Base-by-base conservation (phyloP, 2,113 vertebrate genomes). In the Haliaeetus leucogaster region DNA sequence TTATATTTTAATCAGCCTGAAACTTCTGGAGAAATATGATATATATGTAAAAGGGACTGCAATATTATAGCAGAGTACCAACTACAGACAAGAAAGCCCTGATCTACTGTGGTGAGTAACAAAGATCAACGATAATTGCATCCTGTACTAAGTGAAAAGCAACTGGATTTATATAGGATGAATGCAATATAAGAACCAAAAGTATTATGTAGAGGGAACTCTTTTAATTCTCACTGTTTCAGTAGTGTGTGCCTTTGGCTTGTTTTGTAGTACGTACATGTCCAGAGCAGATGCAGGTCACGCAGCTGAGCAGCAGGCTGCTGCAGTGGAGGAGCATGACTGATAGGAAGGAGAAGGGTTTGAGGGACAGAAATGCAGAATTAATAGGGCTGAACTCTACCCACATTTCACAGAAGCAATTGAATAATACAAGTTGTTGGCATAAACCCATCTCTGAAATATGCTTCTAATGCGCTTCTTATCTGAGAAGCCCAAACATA, bases 221-320 rank as follows among this genome's bases (percentile, higher is more conserved):
- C 53, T 59, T 13, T 36, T 36, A 20, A 65, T 87, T 34, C 65
- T 76, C 14, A 2, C 20, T 19, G 10, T 81, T 67, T 25, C 65
- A 38, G 56, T 10, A 32, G 29, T 0, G 16, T 45, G 70, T 58
- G 45, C 59, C 56, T 71, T 36, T 53, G 78, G 47, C 74, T 88
- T 53, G 42, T 59, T 62, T 10, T 9, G 16, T 17, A 11, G 72
- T 5, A n/a, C 4, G 1, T 20, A 3, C 0, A 1, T 23, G n/a
- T 23, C 36, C n/a, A 32, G 73, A 70, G 16, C 45, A 83, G 47
- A 16, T 19, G 6, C 38, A 34, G 47, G 40, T 42, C 15, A 61
- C 50, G n/a, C 59, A 34, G 36, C 30, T 23, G 61, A 79, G 50
- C 26, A 59, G 43, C 55, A 32, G 38, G 63, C 45, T 53, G 80